phyloP scores from a whole-genome alignment of 2,113 vertebrate species.

The Anhinga rufa region DNA sequence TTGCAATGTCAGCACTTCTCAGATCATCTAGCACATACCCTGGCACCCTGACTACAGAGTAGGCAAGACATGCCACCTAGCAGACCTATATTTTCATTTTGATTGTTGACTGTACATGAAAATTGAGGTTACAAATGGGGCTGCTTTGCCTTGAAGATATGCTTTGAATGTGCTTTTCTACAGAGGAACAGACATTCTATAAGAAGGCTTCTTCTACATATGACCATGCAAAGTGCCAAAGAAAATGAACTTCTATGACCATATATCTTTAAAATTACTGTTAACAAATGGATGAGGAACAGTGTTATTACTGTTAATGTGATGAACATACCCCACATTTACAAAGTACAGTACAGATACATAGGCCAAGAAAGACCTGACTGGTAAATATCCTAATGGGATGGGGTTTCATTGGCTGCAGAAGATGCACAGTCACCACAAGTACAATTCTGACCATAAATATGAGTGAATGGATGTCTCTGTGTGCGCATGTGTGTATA shows the following conservation, averaged over 20 bases:
- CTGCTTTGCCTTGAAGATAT: background rate
- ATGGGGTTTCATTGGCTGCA: background rate
- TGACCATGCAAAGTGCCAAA: background rate
- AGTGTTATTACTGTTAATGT: background rate
- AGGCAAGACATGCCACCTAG: background rate
- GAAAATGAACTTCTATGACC: background rate
- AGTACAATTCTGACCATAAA: background rate
- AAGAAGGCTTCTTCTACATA: background rate
- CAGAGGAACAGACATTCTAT: background rate
- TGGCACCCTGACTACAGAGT: background rate
- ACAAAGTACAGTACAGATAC: background rate
- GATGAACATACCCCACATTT: background rate
- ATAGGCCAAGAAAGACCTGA: background rate
- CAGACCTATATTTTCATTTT: background rate
- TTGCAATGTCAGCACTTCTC: background rate
- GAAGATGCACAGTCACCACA: background rate
- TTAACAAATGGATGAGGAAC: background rate
- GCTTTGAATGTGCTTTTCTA: background rate
- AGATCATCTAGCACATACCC: background rate
- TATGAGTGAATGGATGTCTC: background rate
- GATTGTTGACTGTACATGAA: background rate
- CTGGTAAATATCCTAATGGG: background rate
- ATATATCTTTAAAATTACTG: background rate
- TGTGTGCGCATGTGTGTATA: background rate
- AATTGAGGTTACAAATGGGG: background rate